Evolutionary conservation across 2,113 vertebrate genomes (phyloP).

Genomic region (Dermatemys mawii): DNA sequence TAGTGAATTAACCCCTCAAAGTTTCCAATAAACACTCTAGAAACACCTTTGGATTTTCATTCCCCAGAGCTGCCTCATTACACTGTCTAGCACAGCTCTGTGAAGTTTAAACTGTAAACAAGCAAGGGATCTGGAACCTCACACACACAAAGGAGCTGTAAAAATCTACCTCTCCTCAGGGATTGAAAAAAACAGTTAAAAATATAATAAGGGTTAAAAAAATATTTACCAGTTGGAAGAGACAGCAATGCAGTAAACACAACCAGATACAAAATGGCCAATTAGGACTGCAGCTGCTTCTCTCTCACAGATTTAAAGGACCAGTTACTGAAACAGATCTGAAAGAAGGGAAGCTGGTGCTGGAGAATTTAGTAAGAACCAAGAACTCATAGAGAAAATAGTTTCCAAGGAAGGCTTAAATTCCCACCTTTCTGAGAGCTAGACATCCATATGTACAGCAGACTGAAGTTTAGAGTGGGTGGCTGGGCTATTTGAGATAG

Average conservation of each 20-base stretch:
- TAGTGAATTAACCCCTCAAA: background rate
- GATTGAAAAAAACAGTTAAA: background rate
- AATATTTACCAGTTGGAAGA: background rate
- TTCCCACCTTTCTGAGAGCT: background rate
- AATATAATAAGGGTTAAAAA: background rate
- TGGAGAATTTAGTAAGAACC: background rate
- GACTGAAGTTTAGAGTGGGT: background rate
- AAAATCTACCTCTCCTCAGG: background rate
- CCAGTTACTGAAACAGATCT: background rate
- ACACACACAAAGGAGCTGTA: background rate
- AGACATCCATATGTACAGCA: background rate
- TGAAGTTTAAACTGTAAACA: background rate
- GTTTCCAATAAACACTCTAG: background rate
- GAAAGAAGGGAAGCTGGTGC: background rate
- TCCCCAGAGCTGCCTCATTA: background rate
- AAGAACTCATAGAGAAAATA: background rate
- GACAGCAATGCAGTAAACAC: background rate
- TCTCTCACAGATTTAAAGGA: background rate
- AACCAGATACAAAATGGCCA: background rate
- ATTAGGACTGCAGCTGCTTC: background rate
- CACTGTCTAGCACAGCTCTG: background rate
- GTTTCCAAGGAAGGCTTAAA: background rate
- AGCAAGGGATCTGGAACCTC: background rate
- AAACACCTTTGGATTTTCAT: background rate
- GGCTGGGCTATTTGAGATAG: background rate